Evolutionary conservation across 2,113 vertebrate species (phyloP).

Genomic region (Apteryx owenii): DNA sequence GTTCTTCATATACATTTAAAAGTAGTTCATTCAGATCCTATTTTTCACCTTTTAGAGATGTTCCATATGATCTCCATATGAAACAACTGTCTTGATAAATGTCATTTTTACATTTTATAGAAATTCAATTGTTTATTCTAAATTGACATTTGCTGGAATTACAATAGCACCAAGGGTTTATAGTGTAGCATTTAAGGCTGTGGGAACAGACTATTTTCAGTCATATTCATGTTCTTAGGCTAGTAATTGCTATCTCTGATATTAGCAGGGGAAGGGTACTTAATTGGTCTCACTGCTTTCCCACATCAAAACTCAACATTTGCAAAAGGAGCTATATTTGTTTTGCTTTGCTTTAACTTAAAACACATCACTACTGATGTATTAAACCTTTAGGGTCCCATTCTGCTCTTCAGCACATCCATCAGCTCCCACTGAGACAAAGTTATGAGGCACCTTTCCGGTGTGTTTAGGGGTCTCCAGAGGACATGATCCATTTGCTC

Average conservation of each 20-base stretch:
- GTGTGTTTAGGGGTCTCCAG: background rate
- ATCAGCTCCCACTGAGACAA: background rate
- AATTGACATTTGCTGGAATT: constrained; percentile 1
- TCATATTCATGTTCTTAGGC: background rate
- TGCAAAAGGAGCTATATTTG: background rate
- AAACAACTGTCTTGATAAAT: background rate
- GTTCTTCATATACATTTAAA: constrained; percentile 11
- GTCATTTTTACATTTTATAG: background rate
- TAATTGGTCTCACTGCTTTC: constrained; percentile 64
- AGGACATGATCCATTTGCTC: background rate
- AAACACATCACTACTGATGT: background rate
- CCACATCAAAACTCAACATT: constrained; percentile 35
- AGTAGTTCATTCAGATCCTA: background rate
- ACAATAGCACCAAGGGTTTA: background rate
- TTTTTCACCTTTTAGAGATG: constrained; percentile 13
- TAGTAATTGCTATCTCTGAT: constrained; percentile 32
- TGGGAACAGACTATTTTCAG: background rate
- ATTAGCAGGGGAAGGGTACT: constrained; percentile 28
- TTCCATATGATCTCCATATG: background rate
- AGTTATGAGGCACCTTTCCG: background rate
- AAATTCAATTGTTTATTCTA: constrained; percentile 5
- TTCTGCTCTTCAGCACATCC: background rate
- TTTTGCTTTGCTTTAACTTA: constrained; percentile 12
- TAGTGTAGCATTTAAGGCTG: background rate
- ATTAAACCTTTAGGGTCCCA: background rate